Percentiles rank a stretch among this genome's conserved stretches.
phyloP scores from a whole-genome alignment of 2,888 invertebrate genomes.

The Brachyptera putata region DNA sequence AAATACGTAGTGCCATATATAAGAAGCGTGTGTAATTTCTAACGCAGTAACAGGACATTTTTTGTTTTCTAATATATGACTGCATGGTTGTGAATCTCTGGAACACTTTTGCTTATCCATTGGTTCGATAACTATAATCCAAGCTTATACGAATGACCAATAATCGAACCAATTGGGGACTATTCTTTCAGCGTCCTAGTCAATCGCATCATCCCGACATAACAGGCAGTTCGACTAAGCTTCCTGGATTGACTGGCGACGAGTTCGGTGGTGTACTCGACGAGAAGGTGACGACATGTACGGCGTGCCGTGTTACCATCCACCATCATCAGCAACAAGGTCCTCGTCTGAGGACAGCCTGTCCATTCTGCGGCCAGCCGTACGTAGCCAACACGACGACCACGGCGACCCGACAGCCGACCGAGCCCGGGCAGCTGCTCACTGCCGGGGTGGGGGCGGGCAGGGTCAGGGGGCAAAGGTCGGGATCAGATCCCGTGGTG shows the following conservation, averaged over 20 bases:
- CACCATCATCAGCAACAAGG: slow-evolving; percentile 37
- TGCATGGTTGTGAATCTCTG: no score
- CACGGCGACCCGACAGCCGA: background rate
- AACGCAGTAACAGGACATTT: no score
- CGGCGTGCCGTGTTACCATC: slow-evolving; percentile 39
- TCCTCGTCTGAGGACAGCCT: slow-evolving; percentile 36
- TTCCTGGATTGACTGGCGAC: slow-evolving; percentile 3
- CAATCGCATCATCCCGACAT: slow-evolving; percentile 17
- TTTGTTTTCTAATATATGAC: no score
- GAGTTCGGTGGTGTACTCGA: slow-evolving; percentile 11
- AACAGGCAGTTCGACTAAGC: slow-evolving; percentile 15
- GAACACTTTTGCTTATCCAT: no score
- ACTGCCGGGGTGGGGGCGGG: slow-evolving; percentile 34
- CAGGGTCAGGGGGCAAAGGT: slow-evolving; percentile 37
- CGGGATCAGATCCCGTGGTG: slow-evolving; percentile 39
- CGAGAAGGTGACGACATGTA: slow-evolving; percentile 38
- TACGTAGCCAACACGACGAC: slow-evolving; percentile 19
- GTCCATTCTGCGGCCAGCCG: slow-evolving; percentile 41
- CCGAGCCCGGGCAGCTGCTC: slow-evolving; percentile 19
- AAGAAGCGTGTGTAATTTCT: no score
- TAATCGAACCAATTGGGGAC: no score
- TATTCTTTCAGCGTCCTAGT: slow-evolving; percentile 23
- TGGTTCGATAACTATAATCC: no score
- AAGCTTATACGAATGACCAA: no score
- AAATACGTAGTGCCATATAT: no score